Conservation (phyloP, 1,140 invertebrate genomes). For the Platyscapa corneri region DNA sequence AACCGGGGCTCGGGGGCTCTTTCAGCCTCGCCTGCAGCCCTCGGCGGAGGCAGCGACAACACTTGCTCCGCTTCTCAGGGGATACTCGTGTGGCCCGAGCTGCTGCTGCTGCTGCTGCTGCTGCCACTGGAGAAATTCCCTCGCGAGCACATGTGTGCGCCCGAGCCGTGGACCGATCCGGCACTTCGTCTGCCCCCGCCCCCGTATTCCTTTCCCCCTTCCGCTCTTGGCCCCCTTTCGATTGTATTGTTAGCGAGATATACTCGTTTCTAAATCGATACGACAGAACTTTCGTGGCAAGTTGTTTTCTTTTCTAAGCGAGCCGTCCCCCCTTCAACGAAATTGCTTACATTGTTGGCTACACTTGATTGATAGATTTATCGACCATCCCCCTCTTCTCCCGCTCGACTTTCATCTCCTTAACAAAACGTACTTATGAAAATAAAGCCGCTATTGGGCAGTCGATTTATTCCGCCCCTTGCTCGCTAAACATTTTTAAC, state of each 20-base stretch:
- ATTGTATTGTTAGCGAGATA: neutral
- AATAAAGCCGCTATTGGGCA: neutral
- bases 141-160: slow-evolving; percentile 68
- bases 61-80: slow-evolving; percentile 29
- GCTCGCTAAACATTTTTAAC: too few relatives aligned
- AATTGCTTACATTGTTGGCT: neutral
- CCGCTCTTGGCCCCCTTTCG: neutral
- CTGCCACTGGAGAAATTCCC: slow-evolving; percentile 60
- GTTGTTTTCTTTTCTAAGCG: slow-evolving; percentile 15
- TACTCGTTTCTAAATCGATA: slow-evolving; percentile 2
- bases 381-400: neutral
- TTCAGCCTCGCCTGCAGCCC: neutral
- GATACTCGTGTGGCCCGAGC: neutral
- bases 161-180: slow-evolving; percentile 50
- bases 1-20: neutral
- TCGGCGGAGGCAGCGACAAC: neutral
- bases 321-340: neutral
- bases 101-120: neutral
- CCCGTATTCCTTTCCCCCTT: neutral
- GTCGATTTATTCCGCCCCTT: neutral
- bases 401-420: neutral
- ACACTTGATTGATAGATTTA: slow-evolving; percentile 4
- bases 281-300: neutral
- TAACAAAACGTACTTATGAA: neutral
- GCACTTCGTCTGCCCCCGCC: too few relatives aligned